These are phyloP conservation scores for Rhopalosiphum maidis DNA, from an alignment of 1,140 invertebrate species.

Conservation along the genomic window DNA sequence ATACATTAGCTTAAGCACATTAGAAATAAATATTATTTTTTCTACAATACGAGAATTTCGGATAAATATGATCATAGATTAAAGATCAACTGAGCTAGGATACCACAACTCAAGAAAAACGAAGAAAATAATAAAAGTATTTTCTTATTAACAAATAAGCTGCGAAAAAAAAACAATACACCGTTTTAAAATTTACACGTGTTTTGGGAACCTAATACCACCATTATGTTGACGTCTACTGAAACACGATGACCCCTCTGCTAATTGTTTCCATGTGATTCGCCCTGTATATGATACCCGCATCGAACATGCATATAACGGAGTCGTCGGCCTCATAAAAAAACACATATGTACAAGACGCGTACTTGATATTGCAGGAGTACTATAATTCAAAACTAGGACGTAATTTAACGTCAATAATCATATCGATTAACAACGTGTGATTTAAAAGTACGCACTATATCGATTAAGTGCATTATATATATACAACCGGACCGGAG, in stretches of 20 bases:
- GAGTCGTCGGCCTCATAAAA: slow-evolving; percentile 33
- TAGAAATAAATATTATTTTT: not conserved
- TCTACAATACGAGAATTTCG: not conserved
- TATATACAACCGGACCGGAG: too few relatives aligned
- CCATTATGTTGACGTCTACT: slow-evolving; percentile 8
- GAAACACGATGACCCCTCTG: not conserved
- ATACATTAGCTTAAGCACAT: not conserved
- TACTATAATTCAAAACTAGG: not conserved
- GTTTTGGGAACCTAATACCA: slow-evolving; percentile 7
- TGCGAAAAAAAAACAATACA: not conserved
- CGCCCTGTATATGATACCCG: slow-evolving; percentile 37
- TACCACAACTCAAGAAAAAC: not conserved
- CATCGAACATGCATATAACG: not conserved
- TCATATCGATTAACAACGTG: not conserved
- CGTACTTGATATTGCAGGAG: not conserved
- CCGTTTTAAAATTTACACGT: not conserved
- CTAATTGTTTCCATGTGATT: not conserved
- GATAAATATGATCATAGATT: not conserved
- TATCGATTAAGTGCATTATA: not conserved
- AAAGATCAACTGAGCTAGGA: not conserved
- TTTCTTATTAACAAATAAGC: not conserved
- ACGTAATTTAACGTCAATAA: not conserved
- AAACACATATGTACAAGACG: not conserved
- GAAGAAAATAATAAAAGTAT: not conserved
- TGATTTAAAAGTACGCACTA: not conserved